Evolutionary conservation across 2,888 invertebrate species (phyloP).

Genomic region (Scrobipalpa atriplicella): DNA sequence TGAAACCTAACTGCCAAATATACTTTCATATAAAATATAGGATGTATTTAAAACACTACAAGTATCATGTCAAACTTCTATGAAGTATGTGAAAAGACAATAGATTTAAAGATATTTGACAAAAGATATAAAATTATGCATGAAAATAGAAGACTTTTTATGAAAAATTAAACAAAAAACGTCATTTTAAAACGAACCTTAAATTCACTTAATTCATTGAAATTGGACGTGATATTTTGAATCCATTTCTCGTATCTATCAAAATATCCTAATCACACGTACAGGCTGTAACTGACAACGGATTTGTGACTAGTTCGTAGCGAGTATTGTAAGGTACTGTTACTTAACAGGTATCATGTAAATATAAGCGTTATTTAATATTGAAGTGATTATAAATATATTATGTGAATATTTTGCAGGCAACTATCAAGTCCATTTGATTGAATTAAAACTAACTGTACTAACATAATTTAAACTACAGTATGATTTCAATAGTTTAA

Average conservation of each 20-base stretch:
- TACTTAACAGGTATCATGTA: constrained; percentile 72
- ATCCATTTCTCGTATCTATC: neutral
- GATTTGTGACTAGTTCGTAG: constrained; percentile 76
- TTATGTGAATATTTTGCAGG: constrained; percentile 63
- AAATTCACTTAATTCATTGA: neutral
- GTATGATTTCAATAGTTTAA: constrained; percentile 26
- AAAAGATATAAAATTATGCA: neutral
- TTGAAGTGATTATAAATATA: constrained; percentile 51
- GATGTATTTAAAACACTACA: neutral
- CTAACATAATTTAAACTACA: constrained; percentile 30
- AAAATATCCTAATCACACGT: constrained; percentile 54
- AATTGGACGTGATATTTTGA: neutral
- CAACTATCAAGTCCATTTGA: constrained; percentile 50
- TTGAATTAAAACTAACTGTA: neutral
- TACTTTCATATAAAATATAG: neutral
- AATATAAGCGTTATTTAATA: constrained; percentile 70
- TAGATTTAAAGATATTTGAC: neutral
- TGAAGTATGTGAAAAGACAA: neutral
- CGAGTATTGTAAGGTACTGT: constrained; percentile 66
- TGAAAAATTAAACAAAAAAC: neutral
- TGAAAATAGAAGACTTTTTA: neutral
- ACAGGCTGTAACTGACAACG: constrained; percentile 79
- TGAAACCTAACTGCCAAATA: constrained; percentile 15
- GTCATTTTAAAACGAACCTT: no score
- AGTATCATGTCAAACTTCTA: neutral